Base-by-base conservation (phyloP, 2,797 vertebrate genomes). In the Antennarius maculatus region DNA sequence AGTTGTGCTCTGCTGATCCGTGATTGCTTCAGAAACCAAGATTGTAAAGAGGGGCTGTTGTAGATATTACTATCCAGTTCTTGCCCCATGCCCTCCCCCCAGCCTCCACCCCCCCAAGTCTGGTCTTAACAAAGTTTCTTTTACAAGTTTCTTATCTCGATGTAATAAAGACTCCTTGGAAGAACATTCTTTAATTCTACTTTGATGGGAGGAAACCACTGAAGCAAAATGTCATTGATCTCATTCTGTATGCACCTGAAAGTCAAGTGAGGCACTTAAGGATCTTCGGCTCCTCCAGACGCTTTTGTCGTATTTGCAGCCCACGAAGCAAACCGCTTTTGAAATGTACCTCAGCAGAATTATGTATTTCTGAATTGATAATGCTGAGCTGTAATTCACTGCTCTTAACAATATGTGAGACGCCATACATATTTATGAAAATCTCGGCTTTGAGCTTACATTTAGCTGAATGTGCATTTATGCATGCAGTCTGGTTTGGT, bases 341-440 rank as follows among this genome's bases (percentile, higher is more conserved):
- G 45, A 79, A 86, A 87, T 80, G 78, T 81, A 82, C 76, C 81
- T 81, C 76, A 67, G 82, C 71, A 82, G 59, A 82, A 86, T 85
- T 77, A 83, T 81, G 72, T 70, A 84, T 79, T 88, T 86, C 77
- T 80, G 79, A 82, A 87, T 82, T 87, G 85, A 88, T 91, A 86
- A 83, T 79, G 78, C 82, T 79, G 89, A 84, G 88, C 80, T 85
- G 84, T 86, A 88, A 86, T 90, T 92, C 86, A 88, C 73, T 70
- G 78, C 74, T 80, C 74, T 86, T 84, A 84, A 89, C 73, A 83
- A 85, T 88, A 86, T 86, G 80, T 84, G 83, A 86, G 84, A 82
- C 82, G 77, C 71, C 84, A 91, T 92, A 84, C 88, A 92, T 93
- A 91, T 92, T 92, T 90, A 92, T 92, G 90, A 81, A 89, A 85